Evolutionary conservation across 92 coral and sea anemone species (phyloP).

Genomic region (Metridium senile): DNA sequence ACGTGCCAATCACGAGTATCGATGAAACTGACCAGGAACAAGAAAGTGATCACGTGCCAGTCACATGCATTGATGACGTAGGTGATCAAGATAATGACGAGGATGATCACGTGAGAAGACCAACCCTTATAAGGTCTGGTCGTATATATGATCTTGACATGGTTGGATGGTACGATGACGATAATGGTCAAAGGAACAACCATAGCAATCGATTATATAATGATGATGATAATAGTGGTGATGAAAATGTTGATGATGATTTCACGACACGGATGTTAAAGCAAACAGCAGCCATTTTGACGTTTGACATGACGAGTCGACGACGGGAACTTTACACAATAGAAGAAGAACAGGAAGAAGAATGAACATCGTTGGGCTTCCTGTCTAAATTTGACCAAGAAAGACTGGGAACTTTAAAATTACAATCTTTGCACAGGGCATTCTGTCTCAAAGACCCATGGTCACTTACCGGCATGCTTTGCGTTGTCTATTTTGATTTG

Average conservation of each 20-base stretch:
- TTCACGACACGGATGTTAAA: background rate
- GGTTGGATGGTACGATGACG: constrained; percentile 5
- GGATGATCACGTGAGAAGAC: constrained; percentile 24
- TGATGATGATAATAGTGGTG: constrained; percentile 22
- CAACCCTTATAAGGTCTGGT: constrained; percentile 16
- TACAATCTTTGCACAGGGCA: no score
- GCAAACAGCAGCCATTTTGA: constrained; percentile 14
- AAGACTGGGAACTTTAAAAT: no score
- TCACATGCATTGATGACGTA: constrained; percentile 4
- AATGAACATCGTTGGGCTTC: no score
- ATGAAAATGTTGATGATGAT: constrained; percentile 12
- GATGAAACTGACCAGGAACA: background rate
- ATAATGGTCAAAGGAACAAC: background rate
- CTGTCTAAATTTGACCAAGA: no score
- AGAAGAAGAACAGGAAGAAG: constrained; percentile 70
- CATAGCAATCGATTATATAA: background rate
- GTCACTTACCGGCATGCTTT: no score
- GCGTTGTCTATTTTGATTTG: no score
- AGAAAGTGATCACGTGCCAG: constrained; percentile 3
- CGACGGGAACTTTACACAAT: constrained; percentile 76
- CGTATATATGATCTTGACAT: constrained; percentile 17
- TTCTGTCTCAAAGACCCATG: no score
- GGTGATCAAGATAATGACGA: background rate
- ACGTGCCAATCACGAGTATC: background rate
- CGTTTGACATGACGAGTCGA: constrained; percentile 18